These are phyloP conservation scores for Calameuta idolon DNA, from an alignment of 2,888 invertebrate species.

Conservation along the genomic window DNA sequence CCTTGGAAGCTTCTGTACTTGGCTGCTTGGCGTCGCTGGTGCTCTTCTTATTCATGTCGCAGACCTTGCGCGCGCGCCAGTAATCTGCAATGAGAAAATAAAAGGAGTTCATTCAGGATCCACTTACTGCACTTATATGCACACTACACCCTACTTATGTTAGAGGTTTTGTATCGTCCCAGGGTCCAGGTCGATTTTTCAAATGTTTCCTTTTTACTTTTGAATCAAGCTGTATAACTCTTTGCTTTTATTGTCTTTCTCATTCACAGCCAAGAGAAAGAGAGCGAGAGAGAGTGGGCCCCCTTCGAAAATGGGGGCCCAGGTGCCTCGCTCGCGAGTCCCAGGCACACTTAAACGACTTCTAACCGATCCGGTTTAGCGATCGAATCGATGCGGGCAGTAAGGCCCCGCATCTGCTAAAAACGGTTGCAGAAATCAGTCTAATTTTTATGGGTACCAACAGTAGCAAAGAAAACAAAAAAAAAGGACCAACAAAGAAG, in stretches of 20 bases:
- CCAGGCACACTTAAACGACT: background rate
- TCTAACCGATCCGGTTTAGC: background rate
- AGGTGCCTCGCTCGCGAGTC: background rate
- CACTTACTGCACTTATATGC: background rate
- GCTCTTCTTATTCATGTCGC: slow-evolving; percentile 50
- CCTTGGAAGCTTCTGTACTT: background rate
- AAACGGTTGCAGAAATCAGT: background rate
- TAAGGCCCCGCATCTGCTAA: background rate
- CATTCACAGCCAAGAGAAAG: background rate
- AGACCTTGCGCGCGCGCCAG: slow-evolving; percentile 58
- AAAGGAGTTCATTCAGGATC: slow-evolving; percentile 6
- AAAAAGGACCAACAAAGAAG: background rate
- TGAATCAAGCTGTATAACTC: background rate
- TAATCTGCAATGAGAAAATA: slow-evolving; percentile 53
- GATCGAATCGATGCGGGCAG: background rate
- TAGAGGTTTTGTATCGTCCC: background rate
- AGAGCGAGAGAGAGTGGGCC: background rate
- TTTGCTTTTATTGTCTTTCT: background rate
- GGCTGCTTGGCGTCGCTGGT: background rate
- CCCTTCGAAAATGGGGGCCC: background rate
- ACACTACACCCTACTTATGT: background rate
- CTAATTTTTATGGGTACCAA: background rate
- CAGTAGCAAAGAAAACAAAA: background rate
- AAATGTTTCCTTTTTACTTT: background rate
- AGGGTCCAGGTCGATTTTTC: background rate